Evolutionary conservation across 2,888 invertebrate genomes (phyloP).

Genomic region (Villa cingulata): DNA sequence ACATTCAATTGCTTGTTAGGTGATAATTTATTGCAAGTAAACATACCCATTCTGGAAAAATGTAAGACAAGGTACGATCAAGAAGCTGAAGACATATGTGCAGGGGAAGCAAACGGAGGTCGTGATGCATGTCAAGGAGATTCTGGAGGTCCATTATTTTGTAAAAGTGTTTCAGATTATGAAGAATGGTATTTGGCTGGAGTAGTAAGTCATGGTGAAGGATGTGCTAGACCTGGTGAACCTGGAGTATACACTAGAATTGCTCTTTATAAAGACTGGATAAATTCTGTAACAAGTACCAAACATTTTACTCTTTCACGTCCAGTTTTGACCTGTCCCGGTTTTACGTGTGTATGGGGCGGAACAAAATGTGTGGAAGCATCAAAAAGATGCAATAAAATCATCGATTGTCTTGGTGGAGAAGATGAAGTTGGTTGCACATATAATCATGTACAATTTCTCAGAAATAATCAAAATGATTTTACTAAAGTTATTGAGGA

Average conservation of each 20-base stretch:
- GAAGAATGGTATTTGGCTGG: conserved; percentile 71
- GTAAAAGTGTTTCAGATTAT: conserved; percentile 50
- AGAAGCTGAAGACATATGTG: conserved; percentile 59
- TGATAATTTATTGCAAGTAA: conserved; percentile 68
- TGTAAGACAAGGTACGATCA: conserved; percentile 55
- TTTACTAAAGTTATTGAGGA: no score
- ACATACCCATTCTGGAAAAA: conserved; percentile 51
- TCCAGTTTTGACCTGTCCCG: conserved; percentile 54
- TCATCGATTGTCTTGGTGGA: conserved; percentile 61
- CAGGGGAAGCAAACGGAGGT: conserved; percentile 59
- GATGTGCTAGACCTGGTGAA: conserved; percentile 65
- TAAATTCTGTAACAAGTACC: conserved; percentile 32
- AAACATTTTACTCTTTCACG: conserved; percentile 26
- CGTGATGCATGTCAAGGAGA: conserved; percentile 65
- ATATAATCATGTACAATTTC: conserved; percentile 18
- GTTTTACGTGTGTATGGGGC: conserved; percentile 53
- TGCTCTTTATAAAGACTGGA: conserved; percentile 61
- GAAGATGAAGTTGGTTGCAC: conserved; percentile 67
- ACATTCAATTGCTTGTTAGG: conserved; percentile 46
- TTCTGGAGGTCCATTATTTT: conserved; percentile 74
- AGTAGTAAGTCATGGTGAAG: conserved; percentile 75
- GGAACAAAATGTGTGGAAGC: conserved; percentile 53
- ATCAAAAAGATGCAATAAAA: conserved; percentile 53
- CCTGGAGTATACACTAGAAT: conserved; percentile 75
- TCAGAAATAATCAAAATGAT: no score